Evolutionary conservation across 2,113 vertebrate species (phyloP), one percentile per base, ranked within the genome.

Genomic region (Chionis minor): DNA sequence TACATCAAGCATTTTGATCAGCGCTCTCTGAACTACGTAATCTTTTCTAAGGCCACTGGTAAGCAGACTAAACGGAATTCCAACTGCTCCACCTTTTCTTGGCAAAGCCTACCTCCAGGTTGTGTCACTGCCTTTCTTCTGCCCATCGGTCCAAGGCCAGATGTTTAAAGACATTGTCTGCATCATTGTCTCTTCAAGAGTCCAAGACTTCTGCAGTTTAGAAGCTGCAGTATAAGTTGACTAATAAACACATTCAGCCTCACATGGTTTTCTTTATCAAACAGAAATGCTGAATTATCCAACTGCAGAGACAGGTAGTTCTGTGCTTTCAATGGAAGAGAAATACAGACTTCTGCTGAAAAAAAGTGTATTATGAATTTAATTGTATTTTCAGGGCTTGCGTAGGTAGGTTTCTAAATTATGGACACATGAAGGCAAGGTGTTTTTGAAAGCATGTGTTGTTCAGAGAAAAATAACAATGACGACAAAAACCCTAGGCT

Each of bases 391-490:
- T 71, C 72, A 66, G 35, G 21, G 45, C 42, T 70, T 88, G 49
- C 70, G 42, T 81, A 54, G 44, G 38, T 81, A 71, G 54, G 65
- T 81, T 95, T 95, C 66, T 47, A 91, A 90, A 93, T 90, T 63
- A 72, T 30, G 12, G 49, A 66, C 81, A 81, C 94, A 92, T 72
- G 62, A 94, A 94, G 54, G 89, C 61, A 80, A 81, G 55, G 61
- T 70, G 69, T 88, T 92, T 90, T 87, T 78, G 86, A 95, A 94
- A 96, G 62, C 54, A 9, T 81, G 66, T 71, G 44, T 62, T 92
- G 27, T 95, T 95, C 75, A 30, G 28, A 88, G 90, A 90, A 94
- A 96, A 95, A 94, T 33, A 96, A 91, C 44, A 88, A 81, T 83
- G 67, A 73, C 45, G 70, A 89, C 73, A 95, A 90, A 94, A 95